These are phyloP conservation scores for Metopolophium dirhodum DNA, from an alignment of 1,140 invertebrate species.

Conservation along the genomic window DNA sequence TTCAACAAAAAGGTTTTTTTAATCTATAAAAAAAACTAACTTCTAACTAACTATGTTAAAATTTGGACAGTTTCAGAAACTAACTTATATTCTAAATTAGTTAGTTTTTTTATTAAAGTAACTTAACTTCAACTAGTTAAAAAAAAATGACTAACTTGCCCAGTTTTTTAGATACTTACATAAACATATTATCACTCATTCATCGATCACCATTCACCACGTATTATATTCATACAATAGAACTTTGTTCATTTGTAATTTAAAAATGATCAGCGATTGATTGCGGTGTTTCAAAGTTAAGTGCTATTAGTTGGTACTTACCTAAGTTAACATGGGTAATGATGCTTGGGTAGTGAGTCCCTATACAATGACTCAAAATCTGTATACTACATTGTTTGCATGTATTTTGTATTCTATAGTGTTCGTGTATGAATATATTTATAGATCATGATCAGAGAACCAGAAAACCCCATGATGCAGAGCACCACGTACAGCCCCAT, in stretches of 20 bases:
- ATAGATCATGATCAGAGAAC: constrained; percentile 33
- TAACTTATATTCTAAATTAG: too few species aligned
- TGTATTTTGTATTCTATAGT: background rate
- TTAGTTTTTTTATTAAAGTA: too few species aligned
- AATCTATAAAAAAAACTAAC: too few species aligned
- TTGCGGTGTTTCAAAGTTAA: background rate
- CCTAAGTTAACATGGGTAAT: too few species aligned
- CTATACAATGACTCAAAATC: background rate
- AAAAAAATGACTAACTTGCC: too few species aligned
- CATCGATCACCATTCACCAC: background rate
- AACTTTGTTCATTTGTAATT: background rate
- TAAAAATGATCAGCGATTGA: background rate
- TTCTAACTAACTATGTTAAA: too few species aligned
- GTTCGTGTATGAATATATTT: background rate
- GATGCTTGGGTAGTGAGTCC: background rate
- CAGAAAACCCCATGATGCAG: background rate
- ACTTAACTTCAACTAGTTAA: too few species aligned
- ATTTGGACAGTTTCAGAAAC: too few species aligned
- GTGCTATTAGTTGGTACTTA: background rate
- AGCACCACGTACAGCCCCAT: background rate
- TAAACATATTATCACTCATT: background rate
- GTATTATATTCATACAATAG: background rate
- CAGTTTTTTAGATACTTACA: too few species aligned
- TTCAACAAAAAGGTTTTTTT: too few species aligned
- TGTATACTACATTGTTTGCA: background rate